Evolutionary conservation across 2,113 vertebrate species (phyloP).

Genomic region (Lycocorax pyrrhopterus): DNA sequence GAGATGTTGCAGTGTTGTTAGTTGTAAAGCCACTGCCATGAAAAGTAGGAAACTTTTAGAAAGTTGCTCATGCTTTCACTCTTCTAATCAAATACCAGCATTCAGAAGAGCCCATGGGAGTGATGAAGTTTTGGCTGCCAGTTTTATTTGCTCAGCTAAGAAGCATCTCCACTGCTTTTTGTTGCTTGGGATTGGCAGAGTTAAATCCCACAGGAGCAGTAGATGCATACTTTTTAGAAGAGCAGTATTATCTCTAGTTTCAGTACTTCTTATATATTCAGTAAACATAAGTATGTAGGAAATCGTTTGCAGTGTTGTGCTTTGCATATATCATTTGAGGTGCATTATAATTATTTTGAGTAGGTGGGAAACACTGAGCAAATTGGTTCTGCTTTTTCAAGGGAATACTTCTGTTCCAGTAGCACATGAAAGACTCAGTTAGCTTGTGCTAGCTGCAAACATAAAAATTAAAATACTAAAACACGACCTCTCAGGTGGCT

Average conservation of each 20-base stretch:
- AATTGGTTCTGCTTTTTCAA: background rate
- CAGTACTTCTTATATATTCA: background rate
- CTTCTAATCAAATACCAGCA: background rate
- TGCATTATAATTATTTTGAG: background rate
- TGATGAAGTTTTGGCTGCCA: background rate
- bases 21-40: background rate
- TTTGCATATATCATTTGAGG: background rate
- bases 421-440: background rate
- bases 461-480: background rate
- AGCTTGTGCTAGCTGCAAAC: background rate
- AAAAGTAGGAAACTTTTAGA: background rate
- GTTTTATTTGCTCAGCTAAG: constrained; percentile 35
- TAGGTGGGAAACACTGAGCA: background rate
- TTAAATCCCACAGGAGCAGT: background rate
- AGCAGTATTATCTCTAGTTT: background rate
- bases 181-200: background rate
- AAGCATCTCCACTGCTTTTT: background rate
- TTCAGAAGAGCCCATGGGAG: constrained; percentile 7
- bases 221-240: background rate
- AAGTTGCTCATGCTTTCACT: background rate
- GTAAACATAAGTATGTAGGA: background rate
- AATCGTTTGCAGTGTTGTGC: background rate
- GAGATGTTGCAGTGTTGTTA: background rate
- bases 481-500: background rate
- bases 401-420: background rate